Evolutionary conservation across 2,113 vertebrate genomes (phyloP).

Genomic region (Poeciliopsis turrubarensis): DNA sequence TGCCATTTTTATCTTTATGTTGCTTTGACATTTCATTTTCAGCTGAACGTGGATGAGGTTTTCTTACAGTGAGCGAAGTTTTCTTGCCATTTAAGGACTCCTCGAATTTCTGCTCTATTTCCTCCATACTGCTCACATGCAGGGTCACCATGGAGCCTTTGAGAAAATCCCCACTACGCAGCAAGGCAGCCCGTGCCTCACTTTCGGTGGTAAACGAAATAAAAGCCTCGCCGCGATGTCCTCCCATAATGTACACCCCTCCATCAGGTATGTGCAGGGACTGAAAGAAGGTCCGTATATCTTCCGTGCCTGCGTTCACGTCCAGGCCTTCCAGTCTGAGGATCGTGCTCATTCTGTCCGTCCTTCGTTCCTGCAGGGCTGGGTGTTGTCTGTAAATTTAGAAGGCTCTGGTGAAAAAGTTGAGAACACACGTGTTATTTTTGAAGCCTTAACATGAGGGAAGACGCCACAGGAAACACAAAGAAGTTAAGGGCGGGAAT

Average conservation of each 20-base stretch:
- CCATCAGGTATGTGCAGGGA: constrained; percentile 90
- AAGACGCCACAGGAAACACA: neutral
- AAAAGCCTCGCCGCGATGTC: constrained; percentile 90
- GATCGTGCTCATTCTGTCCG: constrained; percentile 83
- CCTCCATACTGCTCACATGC: constrained; percentile 87
- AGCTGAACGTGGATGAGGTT: constrained; percentile 33
- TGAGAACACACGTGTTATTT: neutral
- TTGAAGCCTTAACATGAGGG: fast-evolving
- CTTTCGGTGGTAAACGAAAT: constrained; percentile 89
- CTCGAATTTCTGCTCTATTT: constrained; percentile 87
- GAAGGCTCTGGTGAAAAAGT: neutral
- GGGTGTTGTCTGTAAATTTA: constrained; percentile 8
- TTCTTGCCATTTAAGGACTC: constrained; percentile 76
- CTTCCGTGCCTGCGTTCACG: constrained; percentile 86
- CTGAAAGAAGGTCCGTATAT: constrained; percentile 92
- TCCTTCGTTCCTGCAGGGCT: constrained; percentile 71
- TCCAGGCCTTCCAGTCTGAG: constrained; percentile 92
- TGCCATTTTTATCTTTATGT: neutral
- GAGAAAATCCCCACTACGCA: constrained; percentile 82
- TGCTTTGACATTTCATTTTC: neutral
- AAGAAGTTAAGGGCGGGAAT: neutral
- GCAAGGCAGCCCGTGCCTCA: constrained; percentile 89
- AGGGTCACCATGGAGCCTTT: constrained; percentile 85
- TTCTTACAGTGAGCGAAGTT: neutral
- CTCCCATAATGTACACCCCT: constrained; percentile 94